phyloP scores from a whole-genome alignment of 2,888 invertebrate species.

The Sericinus montela region DNA sequence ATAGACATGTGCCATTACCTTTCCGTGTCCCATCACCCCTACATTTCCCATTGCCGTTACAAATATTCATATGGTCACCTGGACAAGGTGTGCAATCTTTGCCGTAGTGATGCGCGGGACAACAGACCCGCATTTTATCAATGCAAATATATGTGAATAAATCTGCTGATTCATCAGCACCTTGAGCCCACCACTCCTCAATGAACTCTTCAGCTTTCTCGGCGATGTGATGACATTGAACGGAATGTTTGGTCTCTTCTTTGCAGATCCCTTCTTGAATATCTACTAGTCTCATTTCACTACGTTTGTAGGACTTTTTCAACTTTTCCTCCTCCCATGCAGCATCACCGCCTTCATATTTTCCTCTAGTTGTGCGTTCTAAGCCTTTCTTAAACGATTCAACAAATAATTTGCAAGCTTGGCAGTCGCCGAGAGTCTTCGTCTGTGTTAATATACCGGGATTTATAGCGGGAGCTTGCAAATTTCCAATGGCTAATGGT shows the following conservation, averaged over 20 bases:
- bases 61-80: conserved; percentile 86
- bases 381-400: conserved; percentile 90
- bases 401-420: conserved; percentile 85
- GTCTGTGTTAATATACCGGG: conserved; percentile 49
- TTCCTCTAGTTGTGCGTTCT: conserved; percentile 89
- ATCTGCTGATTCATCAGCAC: conserved; percentile 58
- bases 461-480: conserved; percentile 45
- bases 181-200: conserved; percentile 93
- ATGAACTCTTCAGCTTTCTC: conserved; percentile 90
- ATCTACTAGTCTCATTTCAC: conserved; percentile 94
- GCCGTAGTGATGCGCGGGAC: conserved; percentile 91
- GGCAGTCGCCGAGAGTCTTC: conserved; percentile 85
- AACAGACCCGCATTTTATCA: conserved; percentile 87
- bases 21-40: conserved; percentile 93
- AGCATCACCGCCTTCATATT: conserved; percentile 95
- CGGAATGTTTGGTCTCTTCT: conserved; percentile 84
- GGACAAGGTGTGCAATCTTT: conserved; percentile 88
- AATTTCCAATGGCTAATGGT: conserved; percentile 24
- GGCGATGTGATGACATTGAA: conserved; percentile 90
- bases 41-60: conserved; percentile 89
- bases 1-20: conserved; percentile 94
- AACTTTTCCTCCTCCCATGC: conserved; percentile 96
- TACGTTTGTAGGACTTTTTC: conserved; percentile 88
- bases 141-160: conserved; percentile 87
- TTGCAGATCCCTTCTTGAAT: conserved; percentile 93